Conservation (phyloP, 2,888 invertebrate species). For the Xylota segnis region DNA sequence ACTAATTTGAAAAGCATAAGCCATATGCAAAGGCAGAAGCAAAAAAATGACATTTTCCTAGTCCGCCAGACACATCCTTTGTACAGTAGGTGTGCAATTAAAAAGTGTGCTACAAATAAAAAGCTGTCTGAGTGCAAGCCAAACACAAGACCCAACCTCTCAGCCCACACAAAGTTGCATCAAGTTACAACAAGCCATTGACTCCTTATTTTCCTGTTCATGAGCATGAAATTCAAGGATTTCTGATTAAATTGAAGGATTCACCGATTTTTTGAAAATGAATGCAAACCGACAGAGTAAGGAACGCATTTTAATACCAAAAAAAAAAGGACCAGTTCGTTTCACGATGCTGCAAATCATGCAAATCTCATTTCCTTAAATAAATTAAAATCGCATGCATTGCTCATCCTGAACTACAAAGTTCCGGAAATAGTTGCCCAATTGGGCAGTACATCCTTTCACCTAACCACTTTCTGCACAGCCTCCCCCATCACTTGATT, state of each 20-base stretch:
- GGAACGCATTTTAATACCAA: no score
- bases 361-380: slow-evolving; percentile 7
- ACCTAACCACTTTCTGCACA: background rate
- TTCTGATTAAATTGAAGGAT: background rate
- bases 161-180: background rate
- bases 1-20: no score
- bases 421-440: slow-evolving; percentile 12
- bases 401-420: background rate
- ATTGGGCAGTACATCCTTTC: background rate
- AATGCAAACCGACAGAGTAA: no score
- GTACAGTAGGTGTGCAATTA: slow-evolving; percentile 1
- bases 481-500: background rate
- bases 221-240: background rate
- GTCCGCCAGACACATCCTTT: background rate
- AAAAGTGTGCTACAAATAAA: background rate
- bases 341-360: background rate
- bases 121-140: slow-evolving; percentile 6
- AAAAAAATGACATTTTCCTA: background rate
- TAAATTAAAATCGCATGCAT: slow-evolving; percentile 17
- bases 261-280: no score
- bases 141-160: background rate
- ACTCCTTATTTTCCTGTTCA: background rate
- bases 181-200: background rate
- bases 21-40: background rate
- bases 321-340: no score